Evolutionary conservation across 1,140 invertebrate genomes (phyloP), one percentile per base, ranked within the genome.

Genomic region (Stenopsyche tienmushanensis): DNA sequence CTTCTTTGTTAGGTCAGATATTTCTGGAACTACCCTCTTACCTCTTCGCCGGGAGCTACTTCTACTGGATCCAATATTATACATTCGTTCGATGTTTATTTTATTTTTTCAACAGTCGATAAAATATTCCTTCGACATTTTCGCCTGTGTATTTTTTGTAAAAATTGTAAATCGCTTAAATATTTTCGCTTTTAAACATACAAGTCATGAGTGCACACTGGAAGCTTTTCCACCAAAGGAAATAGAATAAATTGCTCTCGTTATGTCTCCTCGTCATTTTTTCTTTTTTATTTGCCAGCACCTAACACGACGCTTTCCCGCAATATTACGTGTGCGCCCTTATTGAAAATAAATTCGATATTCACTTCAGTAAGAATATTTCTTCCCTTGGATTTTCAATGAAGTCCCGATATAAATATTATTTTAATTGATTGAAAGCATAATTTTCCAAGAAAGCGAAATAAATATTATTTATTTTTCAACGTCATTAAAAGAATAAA

Each of bases 181-280:
- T n/a, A n/a, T n/a, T n/a, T n/a, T n/a, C n/a, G n/a, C 29, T 13
- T 34, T 34, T 34, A 34, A 34, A 34, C 29, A 34, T 34, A 34
- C 29, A 7, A 34, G 29, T 34, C 29, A 34, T 7, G 29, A 34
- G 29, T 34, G 29, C 13, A 13, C n/a, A 34, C 29, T 34, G 13
- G 29, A 13, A 34, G 29, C n/a, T n/a, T n/a, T n/a, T n/a, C n/a
- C n/a, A n/a, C 29, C 29, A 13, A 34, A 34, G 29, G 29, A 34
- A 58, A 58, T 29, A n/a, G 18, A 58, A 58, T 45, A 58, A 58
- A 58, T 58, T 58, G 55, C 41, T 58, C 55, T 58, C 55, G 44
- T 58, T 58, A 58, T 17, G 34, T 29, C 20, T 34, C 13, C 44
- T 17, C 15, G 25, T 58, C 17, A 8, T 47, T 47, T 20, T 47